Base-by-base conservation (phyloP, 2,113 vertebrate genomes). In the Suricata suricatta region DNA sequence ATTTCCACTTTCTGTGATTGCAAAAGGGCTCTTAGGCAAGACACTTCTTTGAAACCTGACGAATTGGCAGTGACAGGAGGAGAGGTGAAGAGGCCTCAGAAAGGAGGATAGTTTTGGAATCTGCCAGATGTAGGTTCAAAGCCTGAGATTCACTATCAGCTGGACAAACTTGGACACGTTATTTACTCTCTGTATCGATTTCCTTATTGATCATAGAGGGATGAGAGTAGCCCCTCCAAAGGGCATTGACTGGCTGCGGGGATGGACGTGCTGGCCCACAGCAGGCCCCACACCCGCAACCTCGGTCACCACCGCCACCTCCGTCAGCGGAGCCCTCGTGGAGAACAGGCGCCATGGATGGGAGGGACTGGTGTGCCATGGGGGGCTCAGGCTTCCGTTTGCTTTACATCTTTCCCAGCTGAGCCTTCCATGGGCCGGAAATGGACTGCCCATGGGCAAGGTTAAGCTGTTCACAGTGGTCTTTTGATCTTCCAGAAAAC, bases 261-360 rank as follows among this genome's bases (percentile, higher is more conserved):
- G 19, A 50, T 9, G 7, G 44, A 29, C 38, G 4, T 38, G 31
- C 29, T 41, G 29, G 33, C 23, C 47, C 31, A 1, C 5, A 35
- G 29, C 52, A 66, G 29, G 31, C 71, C 13, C 33, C 35, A 41
- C 57, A 47, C 87, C 85, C 52, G 27, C 38, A 60, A 35, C 68
- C 27, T 38, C 14, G 7, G 41, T 25, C 54, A 7, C 2, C 6
- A 38, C n/a, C 17, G 7, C 3, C 54, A 14, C 29, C 23, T 50
- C 25, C 21, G 7, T 50, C 88, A n/a, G 50, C 13, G 0, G 1
- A 13, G 14, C 3, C 77, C 21, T 72, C 3, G 0, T 31, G 38
- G n/a, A 16, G 81, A 29, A 63, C 2, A 0, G 31, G n/a, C 31
- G 1, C 27, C 9, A 0, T 0, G 44, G 10, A 1, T 0, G 25